Evolutionary conservation across 37 sponge, comb jelly and placozoan species (phyloP).

Genomic region (Beroe forskalii): DNA sequence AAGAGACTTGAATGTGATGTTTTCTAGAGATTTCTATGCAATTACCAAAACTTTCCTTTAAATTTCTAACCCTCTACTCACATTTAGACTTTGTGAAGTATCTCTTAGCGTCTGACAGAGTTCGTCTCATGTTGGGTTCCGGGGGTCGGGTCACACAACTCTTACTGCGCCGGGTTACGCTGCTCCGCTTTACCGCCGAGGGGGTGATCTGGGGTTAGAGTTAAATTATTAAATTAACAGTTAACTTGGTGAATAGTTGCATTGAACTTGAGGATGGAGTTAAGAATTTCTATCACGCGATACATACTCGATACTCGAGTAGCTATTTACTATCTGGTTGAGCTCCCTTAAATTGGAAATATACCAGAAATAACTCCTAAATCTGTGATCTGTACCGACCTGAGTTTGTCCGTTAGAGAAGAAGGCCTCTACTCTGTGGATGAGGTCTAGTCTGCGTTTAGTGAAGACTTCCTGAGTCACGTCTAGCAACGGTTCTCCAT

Average conservation of each 20-base stretch:
- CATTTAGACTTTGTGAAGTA: constrained; percentile 49
- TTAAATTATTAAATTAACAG: too few species aligned
- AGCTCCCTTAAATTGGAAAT: too few species aligned
- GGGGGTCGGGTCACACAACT: background rate
- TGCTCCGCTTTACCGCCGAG: background rate
- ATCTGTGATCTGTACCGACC: background rate
- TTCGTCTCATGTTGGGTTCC: constrained; percentile 52
- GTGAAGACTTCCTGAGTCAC: constrained; percentile 38
- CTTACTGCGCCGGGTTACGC: constrained; percentile 53
- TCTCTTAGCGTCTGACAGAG: constrained; percentile 25
- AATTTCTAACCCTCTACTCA: background rate
- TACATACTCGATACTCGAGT: too few species aligned
- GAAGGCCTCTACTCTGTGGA: constrained; percentile 10
- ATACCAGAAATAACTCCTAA: too few species aligned
- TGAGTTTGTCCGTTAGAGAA: constrained; percentile 34
- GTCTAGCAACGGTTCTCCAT: background rate
- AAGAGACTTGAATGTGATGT: too few species aligned
- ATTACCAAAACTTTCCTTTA: too few species aligned
- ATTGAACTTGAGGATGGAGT: too few species aligned
- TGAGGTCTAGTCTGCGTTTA: background rate
- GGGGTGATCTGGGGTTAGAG: constrained; percentile 33
- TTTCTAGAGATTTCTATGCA: too few species aligned
- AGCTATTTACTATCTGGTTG: too few species aligned
- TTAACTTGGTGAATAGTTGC: too few species aligned
- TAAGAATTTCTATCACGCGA: too few species aligned